Conservation (phyloP, 1,140 invertebrate species). For the Cydia strobilella region DNA sequence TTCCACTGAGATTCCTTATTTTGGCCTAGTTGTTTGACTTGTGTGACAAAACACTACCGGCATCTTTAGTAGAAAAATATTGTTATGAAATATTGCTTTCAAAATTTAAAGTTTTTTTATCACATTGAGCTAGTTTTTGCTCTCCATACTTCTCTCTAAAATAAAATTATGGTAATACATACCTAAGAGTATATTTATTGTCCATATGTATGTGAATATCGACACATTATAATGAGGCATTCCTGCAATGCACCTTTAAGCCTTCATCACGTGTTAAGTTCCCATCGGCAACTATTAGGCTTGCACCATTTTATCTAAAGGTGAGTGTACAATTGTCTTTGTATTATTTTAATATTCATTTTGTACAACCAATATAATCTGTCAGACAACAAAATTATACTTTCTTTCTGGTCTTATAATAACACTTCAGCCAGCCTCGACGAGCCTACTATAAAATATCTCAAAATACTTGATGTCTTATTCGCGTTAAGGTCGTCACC, state of each 20-base stretch:
- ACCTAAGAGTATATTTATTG: no score
- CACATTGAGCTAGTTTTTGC: no score
- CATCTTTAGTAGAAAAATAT: no score
- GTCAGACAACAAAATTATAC: no score
- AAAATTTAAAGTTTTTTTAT: no score
- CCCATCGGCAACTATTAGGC: not conserved
- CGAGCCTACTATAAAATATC: not conserved
- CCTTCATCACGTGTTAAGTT: not conserved
- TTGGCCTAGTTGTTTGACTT: no score
- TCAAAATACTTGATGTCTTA: not conserved
- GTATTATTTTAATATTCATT: not conserved
- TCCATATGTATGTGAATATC: not conserved
- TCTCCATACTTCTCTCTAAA: not conserved
- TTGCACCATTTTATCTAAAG: not conserved
- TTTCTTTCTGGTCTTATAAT: no score
- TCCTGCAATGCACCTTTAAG: slow-evolving; percentile 15
- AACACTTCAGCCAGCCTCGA: no score
- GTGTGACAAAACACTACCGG: no score
- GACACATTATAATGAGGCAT: not conserved
- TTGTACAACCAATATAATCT: not conserved
- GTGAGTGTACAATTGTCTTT: not conserved
- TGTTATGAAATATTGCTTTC: no score
- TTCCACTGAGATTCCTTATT: no score
- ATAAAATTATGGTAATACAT: not conserved
- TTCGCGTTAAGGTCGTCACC: not conserved